Conservation (phyloP, 1,140 invertebrate genomes). For the Conopomorpha cramerella region DNA sequence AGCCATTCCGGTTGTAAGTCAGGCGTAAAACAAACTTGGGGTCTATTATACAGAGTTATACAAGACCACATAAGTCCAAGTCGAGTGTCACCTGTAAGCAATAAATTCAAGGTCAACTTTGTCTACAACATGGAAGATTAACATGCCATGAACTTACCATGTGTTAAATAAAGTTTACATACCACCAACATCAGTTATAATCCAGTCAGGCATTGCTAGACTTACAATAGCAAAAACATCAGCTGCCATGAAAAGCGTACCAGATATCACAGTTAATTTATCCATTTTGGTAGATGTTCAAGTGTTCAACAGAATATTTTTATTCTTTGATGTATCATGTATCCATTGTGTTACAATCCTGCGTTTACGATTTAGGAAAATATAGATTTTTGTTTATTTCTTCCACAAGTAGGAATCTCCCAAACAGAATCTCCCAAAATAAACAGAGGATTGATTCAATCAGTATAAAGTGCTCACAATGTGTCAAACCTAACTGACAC, state of each 20-base stretch:
- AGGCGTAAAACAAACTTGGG: constrained; percentile 86
- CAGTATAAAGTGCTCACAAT: too few relatives aligned
- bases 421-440: too few relatives aligned
- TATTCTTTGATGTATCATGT: too few relatives aligned
- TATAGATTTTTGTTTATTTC: too few relatives aligned
- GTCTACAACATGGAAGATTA: too few relatives aligned
- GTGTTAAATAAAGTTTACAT: too few relatives aligned
- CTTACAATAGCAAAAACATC: constrained; percentile 94
- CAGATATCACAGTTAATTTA: constrained; percentile 90
- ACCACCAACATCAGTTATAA: constrained; percentile 93
- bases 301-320: not conserved
- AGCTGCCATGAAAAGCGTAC: constrained; percentile 87
- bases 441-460: too few relatives aligned
- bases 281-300: constrained; percentile 69
- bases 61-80: constrained; percentile 93
- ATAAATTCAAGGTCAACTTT: constrained; percentile 4
- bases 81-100: constrained; percentile 76
- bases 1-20: constrained; percentile 89
- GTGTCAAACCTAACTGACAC: too few relatives aligned
- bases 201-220: constrained; percentile 94
- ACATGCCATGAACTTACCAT: too few relatives aligned
- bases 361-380: too few relatives aligned
- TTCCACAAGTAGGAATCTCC: too few relatives aligned
- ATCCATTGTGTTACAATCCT: too few relatives aligned
- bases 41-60: constrained; percentile 87